Base-by-base conservation (phyloP, 2,888 invertebrate species). In the Dicranocentrus wangi region DNA sequence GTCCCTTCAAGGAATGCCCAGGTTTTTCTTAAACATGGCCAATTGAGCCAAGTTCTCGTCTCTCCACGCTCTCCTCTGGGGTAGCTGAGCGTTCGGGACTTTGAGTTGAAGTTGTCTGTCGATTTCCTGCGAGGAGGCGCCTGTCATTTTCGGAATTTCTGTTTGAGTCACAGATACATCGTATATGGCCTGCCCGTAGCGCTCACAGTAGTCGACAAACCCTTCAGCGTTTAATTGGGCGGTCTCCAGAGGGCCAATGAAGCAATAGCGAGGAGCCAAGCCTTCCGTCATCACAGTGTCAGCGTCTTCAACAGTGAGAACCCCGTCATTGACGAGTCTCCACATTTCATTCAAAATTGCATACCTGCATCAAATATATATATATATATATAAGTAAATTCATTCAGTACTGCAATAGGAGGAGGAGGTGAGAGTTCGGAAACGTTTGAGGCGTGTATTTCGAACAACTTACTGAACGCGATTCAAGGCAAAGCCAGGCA, bases 201-300 rank as follows among this genome's bases (percentile, higher is more conserved):
- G 88, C 51, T 92, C 91, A 83, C 92, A 91, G 86, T 93, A 93
- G 85, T 92, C 92, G 17, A 89, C 89, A 89, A 92, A 87, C 90
- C 97, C 97, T 89, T 96, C 95, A 13, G 98, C 97, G 88, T 99
- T 99, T 81, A 98, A 91, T 89, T 97, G 97, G 0, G 95, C 95
- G 0, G 97, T 96, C 90, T 98, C 97, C 83, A 98, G 90, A 0
- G 97, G 94, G 1, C 99, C 99, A 81, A 98, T 91, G 90, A 98
- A 98, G 7, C 98, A 98, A 88, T 98, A 99, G 65, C 98, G 92
- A 92, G 95, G 94, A 13, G 98, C 98, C 47, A 99, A 91, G 10
- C 98, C 98, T 88, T 96, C 95, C 0, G 94, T 94, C 92, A 98
- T 97, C 0, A 98, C 96, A 87, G 93, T 94, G 88, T 99, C 98